phyloP scores from a whole-genome alignment of 35 echinoderm and acorn worm species.

The Anneissia japonica region DNA sequence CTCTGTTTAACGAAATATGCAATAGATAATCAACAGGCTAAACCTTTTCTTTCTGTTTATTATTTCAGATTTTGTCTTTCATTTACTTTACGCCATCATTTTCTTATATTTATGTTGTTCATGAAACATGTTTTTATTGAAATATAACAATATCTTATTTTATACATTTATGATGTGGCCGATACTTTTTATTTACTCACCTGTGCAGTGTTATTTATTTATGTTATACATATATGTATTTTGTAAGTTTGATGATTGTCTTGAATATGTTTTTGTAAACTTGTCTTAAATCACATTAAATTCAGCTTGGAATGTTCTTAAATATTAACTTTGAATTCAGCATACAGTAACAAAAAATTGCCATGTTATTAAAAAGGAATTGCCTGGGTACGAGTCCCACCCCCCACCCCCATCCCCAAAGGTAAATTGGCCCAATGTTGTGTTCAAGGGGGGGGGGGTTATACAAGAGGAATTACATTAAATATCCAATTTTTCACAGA shows the following conservation, averaged over 20 bases:
- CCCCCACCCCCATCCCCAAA: too few relatives aligned
- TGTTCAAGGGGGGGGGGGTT: too few relatives aligned
- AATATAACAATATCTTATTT: background rate
- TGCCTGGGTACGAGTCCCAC: too few relatives aligned
- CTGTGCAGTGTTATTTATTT: background rate
- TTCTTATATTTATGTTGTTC: background rate
- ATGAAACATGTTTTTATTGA: background rate
- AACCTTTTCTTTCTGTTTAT: background rate
- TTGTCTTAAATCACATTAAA: too few relatives aligned
- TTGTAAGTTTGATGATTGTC: background rate
- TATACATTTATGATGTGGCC: background rate
- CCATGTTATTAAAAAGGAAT: too few relatives aligned
- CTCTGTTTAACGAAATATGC: background rate
- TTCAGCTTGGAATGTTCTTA: too few relatives aligned
- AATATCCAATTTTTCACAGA: too few relatives aligned
- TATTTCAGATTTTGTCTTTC: background rate
- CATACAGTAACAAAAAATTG: too few relatives aligned
- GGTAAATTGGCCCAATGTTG: too few relatives aligned
- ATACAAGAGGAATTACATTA: too few relatives aligned
- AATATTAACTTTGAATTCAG: too few relatives aligned
- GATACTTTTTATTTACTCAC: background rate
- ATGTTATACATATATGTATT: background rate
- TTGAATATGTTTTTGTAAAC: too few relatives aligned
- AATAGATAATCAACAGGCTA: background rate
- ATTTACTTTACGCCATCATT: background rate